phyloP scores from a whole-genome alignment of 2,797 vertebrate species.

The Etheostoma nigrum region DNA sequence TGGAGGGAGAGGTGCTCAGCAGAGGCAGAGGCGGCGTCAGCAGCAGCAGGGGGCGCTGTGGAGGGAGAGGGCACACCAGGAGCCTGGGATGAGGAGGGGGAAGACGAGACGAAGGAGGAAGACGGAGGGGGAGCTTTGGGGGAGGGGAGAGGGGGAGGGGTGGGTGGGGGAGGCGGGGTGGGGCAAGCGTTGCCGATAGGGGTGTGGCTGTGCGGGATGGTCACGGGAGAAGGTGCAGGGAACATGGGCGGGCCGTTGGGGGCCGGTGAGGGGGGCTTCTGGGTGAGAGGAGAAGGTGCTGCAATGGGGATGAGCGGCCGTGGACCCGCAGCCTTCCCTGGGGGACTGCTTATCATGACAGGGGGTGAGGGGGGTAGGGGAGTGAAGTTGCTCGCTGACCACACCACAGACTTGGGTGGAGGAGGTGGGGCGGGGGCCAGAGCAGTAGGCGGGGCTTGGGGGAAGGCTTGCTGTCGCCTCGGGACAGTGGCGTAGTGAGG shows the following conservation, averaged over 20 bases:
- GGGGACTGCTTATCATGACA: constrained; percentile 97
- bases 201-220: constrained; percentile 75
- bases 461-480: constrained; percentile 88
- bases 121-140: constrained; percentile 84
- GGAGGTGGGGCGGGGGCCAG: constrained; percentile 83
- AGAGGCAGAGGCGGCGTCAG: constrained; percentile 91
- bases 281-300: constrained; percentile 88
- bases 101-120: constrained; percentile 86
- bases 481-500: constrained; percentile 96
- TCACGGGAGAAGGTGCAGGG: constrained; percentile 80
- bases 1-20: constrained; percentile 78
- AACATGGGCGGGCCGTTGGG: constrained; percentile 89
- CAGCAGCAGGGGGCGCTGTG: constrained; percentile 95
- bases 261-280: constrained; percentile 89
- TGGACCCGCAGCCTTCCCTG: constrained; percentile 92
- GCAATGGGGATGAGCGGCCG: constrained; percentile 92
- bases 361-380: constrained; percentile 95
- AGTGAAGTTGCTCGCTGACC: constrained; percentile 91
- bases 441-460: constrained; percentile 79
- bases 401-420: constrained; percentile 88
- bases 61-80: constrained; percentile 98
- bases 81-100: constrained; percentile 94
- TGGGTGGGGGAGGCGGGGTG: constrained; percentile 83
- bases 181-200: constrained; percentile 84
- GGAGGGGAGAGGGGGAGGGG: constrained; percentile 82